These are phyloP conservation scores for Acanthopleura granulata DNA, from an alignment of 2,888 invertebrate species.

Conservation along the genomic window DNA sequence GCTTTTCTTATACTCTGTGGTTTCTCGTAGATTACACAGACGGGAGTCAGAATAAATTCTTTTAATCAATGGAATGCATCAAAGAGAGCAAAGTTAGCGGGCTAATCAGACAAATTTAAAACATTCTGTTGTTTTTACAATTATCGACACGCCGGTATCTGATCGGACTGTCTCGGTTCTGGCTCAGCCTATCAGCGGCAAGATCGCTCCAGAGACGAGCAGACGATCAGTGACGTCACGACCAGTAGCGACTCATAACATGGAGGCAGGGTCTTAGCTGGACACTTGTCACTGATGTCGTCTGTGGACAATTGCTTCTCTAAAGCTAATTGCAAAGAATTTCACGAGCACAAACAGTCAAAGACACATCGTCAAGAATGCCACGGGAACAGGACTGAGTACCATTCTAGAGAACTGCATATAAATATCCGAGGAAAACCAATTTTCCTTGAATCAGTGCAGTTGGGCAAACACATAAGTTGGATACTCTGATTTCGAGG, in stretches of 20 bases:
- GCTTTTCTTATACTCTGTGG: not conserved
- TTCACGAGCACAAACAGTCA: not conserved
- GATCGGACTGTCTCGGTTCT: not conserved
- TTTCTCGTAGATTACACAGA: conserved; percentile 9
- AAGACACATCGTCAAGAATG: not conserved
- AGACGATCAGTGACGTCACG: conserved; percentile 1
- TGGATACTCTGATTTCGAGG: not conserved
- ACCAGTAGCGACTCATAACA: not conserved
- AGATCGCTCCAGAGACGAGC: not conserved
- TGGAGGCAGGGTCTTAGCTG: not conserved
- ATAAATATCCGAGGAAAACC: not conserved
- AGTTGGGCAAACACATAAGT: not conserved
- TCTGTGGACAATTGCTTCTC: not conserved
- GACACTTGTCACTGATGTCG: conserved; percentile 8
- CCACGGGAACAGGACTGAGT: not conserved
- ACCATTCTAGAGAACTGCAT: not conserved
- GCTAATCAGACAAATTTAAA: not conserved
- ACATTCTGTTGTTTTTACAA: conserved; percentile 17
- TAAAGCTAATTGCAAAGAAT: conserved; percentile 14
- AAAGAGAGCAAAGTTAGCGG: not conserved
- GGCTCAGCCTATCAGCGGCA: not conserved
- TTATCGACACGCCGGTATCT: not conserved
- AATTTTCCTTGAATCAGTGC: not conserved
- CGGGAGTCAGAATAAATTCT: conserved; percentile 7
- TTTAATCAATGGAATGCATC: conserved; percentile 1